These are phyloP conservation scores for Numida meleagris DNA, from an alignment of 2,113 vertebrate species.

Conservation along the genomic window DNA sequence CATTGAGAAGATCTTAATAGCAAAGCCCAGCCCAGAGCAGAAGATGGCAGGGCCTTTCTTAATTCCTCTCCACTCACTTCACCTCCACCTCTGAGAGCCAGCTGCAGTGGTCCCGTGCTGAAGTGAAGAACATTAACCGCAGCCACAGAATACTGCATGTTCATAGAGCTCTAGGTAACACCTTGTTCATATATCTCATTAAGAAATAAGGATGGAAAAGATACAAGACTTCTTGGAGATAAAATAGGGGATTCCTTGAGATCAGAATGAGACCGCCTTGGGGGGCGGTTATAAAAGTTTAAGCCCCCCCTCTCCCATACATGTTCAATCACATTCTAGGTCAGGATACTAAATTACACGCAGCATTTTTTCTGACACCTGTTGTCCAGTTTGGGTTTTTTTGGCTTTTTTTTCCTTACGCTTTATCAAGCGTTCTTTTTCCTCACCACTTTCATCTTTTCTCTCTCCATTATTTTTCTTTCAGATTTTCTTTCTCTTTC, in stretches of 20 bases:
- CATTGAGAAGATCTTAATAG: neutral
- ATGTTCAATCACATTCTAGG: neutral
- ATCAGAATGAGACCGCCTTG: neutral
- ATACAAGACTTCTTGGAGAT: neutral
- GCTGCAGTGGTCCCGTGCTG: neutral
- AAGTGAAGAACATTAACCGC: neutral
- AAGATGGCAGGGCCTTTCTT: neutral
- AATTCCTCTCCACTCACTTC: neutral
- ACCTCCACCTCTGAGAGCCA: neutral
- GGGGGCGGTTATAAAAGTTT: neutral
- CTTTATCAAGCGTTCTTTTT: neutral
- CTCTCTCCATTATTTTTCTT: neutral
- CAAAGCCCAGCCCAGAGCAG: neutral
- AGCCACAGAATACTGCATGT: neutral
- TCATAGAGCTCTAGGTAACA: neutral
- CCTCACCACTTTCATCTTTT: neutral
- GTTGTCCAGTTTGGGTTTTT: neutral
- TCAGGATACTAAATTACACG: neutral
- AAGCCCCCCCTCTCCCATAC: neutral
- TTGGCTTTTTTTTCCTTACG: neutral
- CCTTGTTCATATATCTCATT: neutral
- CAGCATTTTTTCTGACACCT: neutral
- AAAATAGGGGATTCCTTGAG: neutral
- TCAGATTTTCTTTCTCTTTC: constrained; percentile 6
- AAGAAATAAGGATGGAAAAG: neutral